These are phyloP conservation scores for Drosophila longiperda DNA, from an alignment of 2,888 invertebrate species.

Conservation along the genomic window DNA sequence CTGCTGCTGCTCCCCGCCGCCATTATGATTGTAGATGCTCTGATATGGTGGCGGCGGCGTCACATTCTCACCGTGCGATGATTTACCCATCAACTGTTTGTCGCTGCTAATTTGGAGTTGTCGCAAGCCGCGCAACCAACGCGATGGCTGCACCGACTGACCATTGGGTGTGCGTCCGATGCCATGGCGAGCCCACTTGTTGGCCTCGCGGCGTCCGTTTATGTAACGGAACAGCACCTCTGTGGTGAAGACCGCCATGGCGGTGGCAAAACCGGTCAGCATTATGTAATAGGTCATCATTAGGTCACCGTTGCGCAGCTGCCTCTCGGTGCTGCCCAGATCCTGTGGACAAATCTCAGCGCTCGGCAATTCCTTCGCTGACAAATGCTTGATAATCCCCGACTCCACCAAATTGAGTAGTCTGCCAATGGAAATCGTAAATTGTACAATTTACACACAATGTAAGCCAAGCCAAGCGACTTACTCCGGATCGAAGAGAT, in stretches of 20 bases:
- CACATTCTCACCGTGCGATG: slow-evolving; percentile 64
- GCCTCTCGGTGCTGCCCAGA: slow-evolving; percentile 91
- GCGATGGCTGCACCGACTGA: slow-evolving; percentile 61
- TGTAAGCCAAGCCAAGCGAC: slow-evolving; percentile 55
- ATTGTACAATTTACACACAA: neutral
- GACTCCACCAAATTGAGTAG: slow-evolving; percentile 89
- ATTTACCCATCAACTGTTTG: slow-evolving; percentile 53
- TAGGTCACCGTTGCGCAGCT: slow-evolving; percentile 91
- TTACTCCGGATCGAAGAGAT: slow-evolving; percentile 90
- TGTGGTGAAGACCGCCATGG: slow-evolving; percentile 88
- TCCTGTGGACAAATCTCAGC: slow-evolving; percentile 93
- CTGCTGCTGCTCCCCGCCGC: slow-evolving; percentile 15
- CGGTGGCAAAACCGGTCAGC: slow-evolving; percentile 88
- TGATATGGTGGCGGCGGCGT: slow-evolving; percentile 89
- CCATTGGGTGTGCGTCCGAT: slow-evolving; percentile 81
- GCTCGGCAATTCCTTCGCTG: slow-evolving; percentile 88
- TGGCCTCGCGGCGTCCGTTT: slow-evolving; percentile 70
- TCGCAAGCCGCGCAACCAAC: slow-evolving; percentile 66
- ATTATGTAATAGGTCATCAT: slow-evolving; percentile 92
- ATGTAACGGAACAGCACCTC: slow-evolving; percentile 86
- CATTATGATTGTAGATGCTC: slow-evolving; percentile 79
- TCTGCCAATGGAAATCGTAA: slow-evolving; percentile 85
- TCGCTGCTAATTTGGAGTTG: slow-evolving; percentile 52
- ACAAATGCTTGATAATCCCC: slow-evolving; percentile 90
- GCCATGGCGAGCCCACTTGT: slow-evolving; percentile 74